Base-by-base conservation (phyloP, 1,140 invertebrate genomes). In the Rhizoglyphus robini region DNA sequence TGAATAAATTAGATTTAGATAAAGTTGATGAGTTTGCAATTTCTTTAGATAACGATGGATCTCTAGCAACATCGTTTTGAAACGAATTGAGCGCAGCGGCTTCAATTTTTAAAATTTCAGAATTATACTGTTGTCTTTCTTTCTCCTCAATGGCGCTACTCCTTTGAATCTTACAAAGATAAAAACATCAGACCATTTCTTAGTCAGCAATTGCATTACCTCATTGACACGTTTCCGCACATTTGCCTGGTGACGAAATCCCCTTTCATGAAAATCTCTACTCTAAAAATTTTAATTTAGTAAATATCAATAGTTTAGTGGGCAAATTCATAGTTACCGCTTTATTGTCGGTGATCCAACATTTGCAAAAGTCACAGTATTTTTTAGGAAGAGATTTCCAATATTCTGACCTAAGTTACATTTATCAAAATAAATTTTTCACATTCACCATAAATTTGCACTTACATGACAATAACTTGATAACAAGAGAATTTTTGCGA, bases 291-390 rank as follows among this genome's bases (percentile, higher is more conserved):
- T 69, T 29, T 64, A 64, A 68, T 46, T n/a, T n/a, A 68, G 18
- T 27, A 65, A 49, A 47, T 27, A 58, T 61, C 61, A 62, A 66
- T n/a, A 63, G 11, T 41, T 20, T 58, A 13, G 1, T 66, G 63
- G 27, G 47, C 13, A 63, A 57, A 58, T 4, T 20, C 18, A 29
- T 20, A 36, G n/a, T 83, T 81, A 90, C 88, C 48, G 91, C 86
- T 82, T 91, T 94, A 75, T 97, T 98, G 77, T 96, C 93, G 61
- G 90, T 87, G 70, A 96, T 87, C 93, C 94, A 98, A 75, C 92
- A 96, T 78, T 96, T 97, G 76, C 94, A 98, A 76, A 92, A 92
- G 70, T 96, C 91, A 74, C 94, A 98, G 75, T 86, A 96, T 76
- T 96, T 96, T 63, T 90, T 84, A 0, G 88, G 88, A 70, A 93